phyloP scores from a whole-genome alignment of 2,113 vertebrate species.

The Lanius collurio region DNA sequence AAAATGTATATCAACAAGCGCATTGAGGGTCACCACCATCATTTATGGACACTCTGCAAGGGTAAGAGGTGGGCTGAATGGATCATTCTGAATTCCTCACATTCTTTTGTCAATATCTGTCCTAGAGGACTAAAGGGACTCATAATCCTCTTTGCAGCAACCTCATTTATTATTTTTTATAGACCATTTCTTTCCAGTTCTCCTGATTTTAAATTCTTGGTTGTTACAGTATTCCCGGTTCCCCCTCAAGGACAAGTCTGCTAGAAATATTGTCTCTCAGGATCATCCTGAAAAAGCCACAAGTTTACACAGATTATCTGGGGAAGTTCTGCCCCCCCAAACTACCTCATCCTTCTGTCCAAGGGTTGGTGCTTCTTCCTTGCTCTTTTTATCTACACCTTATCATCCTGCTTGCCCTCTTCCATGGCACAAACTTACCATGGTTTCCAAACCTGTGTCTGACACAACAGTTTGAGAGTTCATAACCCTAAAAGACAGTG shows the following conservation, averaged over 20 bases:
- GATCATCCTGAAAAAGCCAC: neutral
- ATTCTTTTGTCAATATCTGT: constrained; percentile 26
- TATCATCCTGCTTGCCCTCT: neutral
- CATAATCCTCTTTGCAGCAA: neutral
- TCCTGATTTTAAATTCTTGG: constrained; percentile 3
- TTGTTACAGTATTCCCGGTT: neutral
- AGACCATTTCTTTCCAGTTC: neutral
- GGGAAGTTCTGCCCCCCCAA: neutral
- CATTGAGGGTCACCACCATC: neutral
- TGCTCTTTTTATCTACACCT: neutral
- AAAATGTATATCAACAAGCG: neutral
- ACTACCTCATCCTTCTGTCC: neutral
- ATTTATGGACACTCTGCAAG: neutral
- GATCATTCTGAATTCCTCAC: neutral
- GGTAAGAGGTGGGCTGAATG: neutral
- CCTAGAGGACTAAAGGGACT: neutral
- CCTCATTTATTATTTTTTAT: constrained; percentile 17
- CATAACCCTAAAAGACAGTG: neutral
- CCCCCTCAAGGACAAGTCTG: neutral
- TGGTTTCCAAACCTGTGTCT: neutral
- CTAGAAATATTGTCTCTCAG: constrained; percentile 9
- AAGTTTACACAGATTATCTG: neutral
- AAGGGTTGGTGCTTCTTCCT: neutral
- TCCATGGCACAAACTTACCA: neutral
- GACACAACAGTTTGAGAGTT: neutral